Evolutionary conservation across 2,797 vertebrate species (phyloP).

Genomic region (Cirrhinus mrigala): DNA sequence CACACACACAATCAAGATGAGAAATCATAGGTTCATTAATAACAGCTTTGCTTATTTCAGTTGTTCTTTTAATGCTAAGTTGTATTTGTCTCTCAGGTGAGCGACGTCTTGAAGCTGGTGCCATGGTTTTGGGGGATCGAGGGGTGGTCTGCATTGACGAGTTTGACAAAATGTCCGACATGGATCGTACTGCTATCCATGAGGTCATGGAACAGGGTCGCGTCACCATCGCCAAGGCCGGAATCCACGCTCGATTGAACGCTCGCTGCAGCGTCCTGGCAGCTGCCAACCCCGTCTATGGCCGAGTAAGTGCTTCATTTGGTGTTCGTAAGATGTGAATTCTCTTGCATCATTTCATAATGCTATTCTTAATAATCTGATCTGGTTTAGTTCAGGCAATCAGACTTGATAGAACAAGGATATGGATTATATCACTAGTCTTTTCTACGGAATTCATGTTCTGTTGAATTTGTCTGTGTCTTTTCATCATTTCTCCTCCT

Average conservation of each 20-base stretch:
- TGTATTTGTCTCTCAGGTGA: conserved; percentile 78
- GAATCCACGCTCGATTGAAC: conserved; percentile 97
- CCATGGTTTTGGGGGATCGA: conserved; percentile 95
- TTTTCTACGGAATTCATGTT: neutral
- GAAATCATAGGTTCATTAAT: neutral
- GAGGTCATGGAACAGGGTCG: conserved; percentile 99
- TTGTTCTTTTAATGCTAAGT: neutral
- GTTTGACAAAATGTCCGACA: conserved; percentile 98
- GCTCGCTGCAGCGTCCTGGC: conserved; percentile 97
- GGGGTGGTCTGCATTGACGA: conserved; percentile 98
- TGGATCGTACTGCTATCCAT: conserved; percentile 97
- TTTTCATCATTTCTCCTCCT: neutral
- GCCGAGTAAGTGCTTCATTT: conserved; percentile 81
- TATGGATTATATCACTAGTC: neutral
- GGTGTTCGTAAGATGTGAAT: neutral
- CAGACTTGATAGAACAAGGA: neutral
- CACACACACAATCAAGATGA: too few species aligned
- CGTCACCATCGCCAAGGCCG: conserved; percentile 96
- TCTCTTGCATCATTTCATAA: neutral
- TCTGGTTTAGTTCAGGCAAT: neutral
- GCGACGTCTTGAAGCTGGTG: conserved; percentile 92
- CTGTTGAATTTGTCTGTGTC: neutral
- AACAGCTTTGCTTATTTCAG: neutral
- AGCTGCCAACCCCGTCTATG: conserved; percentile 95
- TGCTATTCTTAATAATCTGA: neutral